A percentile compares a stretch with the other conserved stretches of the same genome.
Evolutionary conservation across 2,113 vertebrate genomes (phyloP).

Genomic region (Dasyurus viverrinus): DNA sequence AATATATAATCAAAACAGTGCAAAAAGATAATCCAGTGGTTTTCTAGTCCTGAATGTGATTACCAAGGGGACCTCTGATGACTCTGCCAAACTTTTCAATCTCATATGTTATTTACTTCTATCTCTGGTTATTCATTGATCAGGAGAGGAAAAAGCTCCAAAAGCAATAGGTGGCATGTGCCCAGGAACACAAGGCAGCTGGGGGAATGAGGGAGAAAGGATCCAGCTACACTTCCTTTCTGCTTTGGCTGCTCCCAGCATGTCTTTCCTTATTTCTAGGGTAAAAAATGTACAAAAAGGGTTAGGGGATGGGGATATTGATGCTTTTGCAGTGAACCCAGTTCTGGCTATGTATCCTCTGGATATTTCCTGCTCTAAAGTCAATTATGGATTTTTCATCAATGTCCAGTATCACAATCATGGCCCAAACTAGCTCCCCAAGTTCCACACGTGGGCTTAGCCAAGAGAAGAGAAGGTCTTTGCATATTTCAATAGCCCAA

Average conservation of each 20-base stretch:
- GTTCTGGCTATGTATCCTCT: neutral
- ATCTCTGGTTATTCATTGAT: neutral
- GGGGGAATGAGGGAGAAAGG: neutral
- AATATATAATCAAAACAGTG: neutral
- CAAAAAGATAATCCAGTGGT: neutral
- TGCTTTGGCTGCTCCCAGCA: neutral
- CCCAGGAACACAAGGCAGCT: neutral
- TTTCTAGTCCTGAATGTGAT: neutral
- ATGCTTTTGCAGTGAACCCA: neutral
- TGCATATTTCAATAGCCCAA: neutral
- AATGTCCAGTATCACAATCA: neutral
- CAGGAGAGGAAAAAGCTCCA: neutral
- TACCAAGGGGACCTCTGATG: neutral
- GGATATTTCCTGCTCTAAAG: neutral
- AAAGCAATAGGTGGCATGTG: neutral
- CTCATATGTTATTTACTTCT: neutral
- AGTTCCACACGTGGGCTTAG: neutral
- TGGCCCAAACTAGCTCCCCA: neutral
- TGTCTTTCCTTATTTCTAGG: neutral
- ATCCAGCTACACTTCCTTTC: neutral
- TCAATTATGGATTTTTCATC: neutral
- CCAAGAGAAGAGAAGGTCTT: neutral
- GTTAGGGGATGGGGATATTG: neutral
- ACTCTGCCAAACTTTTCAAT: neutral
- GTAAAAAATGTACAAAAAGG: neutral